Conservation (phyloP, 1,140 invertebrate genomes). For the Delia radicum region DNA sequence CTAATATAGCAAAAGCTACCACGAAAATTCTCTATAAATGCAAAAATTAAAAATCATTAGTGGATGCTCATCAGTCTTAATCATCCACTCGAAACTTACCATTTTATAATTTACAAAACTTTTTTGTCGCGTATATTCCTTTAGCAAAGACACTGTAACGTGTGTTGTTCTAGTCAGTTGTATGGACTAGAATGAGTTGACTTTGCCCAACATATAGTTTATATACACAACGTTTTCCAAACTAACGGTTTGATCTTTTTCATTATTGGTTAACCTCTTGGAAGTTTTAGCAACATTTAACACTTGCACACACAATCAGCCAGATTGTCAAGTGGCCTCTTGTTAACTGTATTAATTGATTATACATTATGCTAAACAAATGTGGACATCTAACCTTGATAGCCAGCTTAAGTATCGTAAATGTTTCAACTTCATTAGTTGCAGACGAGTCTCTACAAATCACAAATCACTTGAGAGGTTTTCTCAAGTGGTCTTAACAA, state of each 20-base stretch:
- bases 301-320: neutral
- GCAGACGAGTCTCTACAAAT: neutral
- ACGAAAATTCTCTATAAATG: conserved; percentile 31
- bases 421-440: conserved; percentile 12
- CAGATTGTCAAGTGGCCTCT: conserved; percentile 5
- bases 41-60: neutral
- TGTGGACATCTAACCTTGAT: conserved; percentile 14
- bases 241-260: neutral
- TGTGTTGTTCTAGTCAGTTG: neutral
- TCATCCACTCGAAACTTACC: neutral
- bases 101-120: conserved; percentile 3
- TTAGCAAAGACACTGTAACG: neutral
- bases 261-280: neutral
- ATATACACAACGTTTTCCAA: neutral
- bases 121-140: too few relatives aligned
- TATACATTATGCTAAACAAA: conserved; percentile 13
- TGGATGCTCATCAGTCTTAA: too few relatives aligned
- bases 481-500: neutral
- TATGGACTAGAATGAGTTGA: neutral
- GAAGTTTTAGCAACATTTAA: neutral
- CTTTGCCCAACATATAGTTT: neutral
- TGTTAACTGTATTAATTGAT: conserved; percentile 19
- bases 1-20: conserved; percentile 33
- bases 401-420: neutral
- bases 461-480: conserved; percentile 6